Percentiles rank a stretch among this genome's conserved stretches.
These are phyloP conservation scores for Tinamus guttatus DNA, from an alignment of 2,113 vertebrate species.

Conservation along the genomic window DNA sequence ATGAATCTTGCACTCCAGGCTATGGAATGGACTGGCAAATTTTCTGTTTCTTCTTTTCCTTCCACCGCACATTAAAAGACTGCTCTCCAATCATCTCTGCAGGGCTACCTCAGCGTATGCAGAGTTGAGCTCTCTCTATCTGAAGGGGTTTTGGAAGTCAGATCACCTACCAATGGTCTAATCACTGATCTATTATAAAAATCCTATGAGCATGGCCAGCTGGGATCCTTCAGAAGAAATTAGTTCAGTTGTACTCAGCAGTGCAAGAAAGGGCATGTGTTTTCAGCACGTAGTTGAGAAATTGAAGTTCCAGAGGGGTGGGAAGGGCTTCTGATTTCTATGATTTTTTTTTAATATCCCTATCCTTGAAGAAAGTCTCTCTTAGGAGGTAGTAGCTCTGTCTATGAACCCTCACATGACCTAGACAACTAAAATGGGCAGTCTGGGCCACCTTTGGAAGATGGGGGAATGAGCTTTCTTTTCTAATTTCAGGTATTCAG, in stretches of 20 bases:
- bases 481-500: fast-evolving
- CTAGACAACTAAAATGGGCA: neutral
- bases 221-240: neutral
- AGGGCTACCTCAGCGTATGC: neutral
- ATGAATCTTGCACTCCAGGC: neutral
- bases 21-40: neutral
- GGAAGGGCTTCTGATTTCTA: neutral
- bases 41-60: neutral
- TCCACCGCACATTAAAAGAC: neutral
- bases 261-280: neutral
- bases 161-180: fast-evolving
- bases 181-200: neutral
- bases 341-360: neutral
- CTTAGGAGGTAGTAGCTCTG: neutral
- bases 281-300: neutral
- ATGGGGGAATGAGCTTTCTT: neutral
- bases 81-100: neutral
- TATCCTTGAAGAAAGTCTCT: neutral
- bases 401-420: neutral
- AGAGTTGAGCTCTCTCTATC: fast-evolving
- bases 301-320: neutral
- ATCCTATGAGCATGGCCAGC: neutral
- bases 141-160: neutral
- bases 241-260: neutral
- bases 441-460: neutral